These are phyloP conservation scores for Corella eumyota DNA, from an alignment of 23 tunicate genomes.

Conservation along the genomic window DNA sequence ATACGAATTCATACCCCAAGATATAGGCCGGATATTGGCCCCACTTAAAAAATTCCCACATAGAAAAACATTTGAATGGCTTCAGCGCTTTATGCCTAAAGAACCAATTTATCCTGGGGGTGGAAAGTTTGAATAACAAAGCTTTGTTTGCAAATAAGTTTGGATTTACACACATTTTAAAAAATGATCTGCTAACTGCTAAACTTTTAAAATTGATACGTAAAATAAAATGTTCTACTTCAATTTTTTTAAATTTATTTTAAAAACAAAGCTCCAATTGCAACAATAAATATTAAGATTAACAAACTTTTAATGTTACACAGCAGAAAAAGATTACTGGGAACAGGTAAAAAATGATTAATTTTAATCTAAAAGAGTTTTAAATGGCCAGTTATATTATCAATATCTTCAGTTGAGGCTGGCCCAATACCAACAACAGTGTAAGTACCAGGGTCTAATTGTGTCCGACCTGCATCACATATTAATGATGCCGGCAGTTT, in stretches of 20 bases:
- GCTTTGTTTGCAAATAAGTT: too few relatives aligned
- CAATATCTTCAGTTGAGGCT: conserved; percentile 11
- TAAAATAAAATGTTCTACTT: too few relatives aligned
- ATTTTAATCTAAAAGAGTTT: too few relatives aligned
- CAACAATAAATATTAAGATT: too few relatives aligned
- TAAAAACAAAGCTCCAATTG: too few relatives aligned
- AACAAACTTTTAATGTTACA: too few relatives aligned
- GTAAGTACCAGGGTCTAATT: conserved; percentile 43
- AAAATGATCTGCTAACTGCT: too few relatives aligned
- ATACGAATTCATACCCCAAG: conserved; percentile 37
- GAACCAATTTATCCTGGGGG: conserved; percentile 94
- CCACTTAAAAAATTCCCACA: conserved; percentile 23
- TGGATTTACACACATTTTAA: too few relatives aligned
- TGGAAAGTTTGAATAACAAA: conserved; percentile 41
- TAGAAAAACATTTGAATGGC: conserved; percentile 51
- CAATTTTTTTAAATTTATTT: too few relatives aligned
- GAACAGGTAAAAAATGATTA: too few relatives aligned
- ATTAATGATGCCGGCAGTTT: conserved; percentile 18
- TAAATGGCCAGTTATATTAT: conserved; percentile 44
- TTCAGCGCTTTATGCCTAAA: conserved; percentile 57
- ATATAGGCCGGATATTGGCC: conserved; percentile 3
- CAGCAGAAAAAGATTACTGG: too few relatives aligned
- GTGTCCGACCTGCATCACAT: conserved; percentile 61
- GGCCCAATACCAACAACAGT: conserved; percentile 85
- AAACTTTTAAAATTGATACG: too few relatives aligned